Base-by-base conservation (phyloP, 2,888 invertebrate species). In the Acrobasis suavella region DNA sequence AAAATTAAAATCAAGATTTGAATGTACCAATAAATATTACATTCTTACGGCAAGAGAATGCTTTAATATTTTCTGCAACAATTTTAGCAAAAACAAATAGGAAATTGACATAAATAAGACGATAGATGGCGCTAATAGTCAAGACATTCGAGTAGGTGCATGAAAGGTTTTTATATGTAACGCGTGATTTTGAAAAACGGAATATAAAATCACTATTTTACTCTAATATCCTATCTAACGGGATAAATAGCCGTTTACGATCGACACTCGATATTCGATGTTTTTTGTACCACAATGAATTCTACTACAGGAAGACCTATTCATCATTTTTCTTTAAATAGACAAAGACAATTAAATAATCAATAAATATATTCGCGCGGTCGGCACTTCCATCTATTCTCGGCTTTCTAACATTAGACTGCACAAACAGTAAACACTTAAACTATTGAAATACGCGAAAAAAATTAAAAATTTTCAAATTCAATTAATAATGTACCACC, bases 31-130 rank as follows among this genome's bases (percentile, higher is more conserved):
- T n/a, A 42, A 42, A 42, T 42, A 14, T 7, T 14, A 10, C 10
- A 5, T 42, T 12, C 14, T 42, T 42, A 42, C 42, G 12, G 8
- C 12, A 38, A 16, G 6, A 2, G n/a, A 14, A 17, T 17, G 14
- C 16, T 17, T 16, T 32, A 14, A 54, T 52, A 60, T 54, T 61
- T 46, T 46, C 5, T 54, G 15, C 61, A 61, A 46, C 46, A 39
- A 15, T 39, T 16, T 56, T 42, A 9, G 39, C 42, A 9, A 12
- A 51, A 55, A 16, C 38, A 67, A 62, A 63, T 67, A 69, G 65
- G 62, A 66, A 69, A 67, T 69, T 67, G 66, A 69, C 67, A 67
- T 60, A 50, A 52, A 60, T 64, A 49, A 59, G 62, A 63, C 58
- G 54, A 9, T 9, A 32, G 52, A 14, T 52, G 52, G 63, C 60